Percentiles rank a stretch among this genome's conserved stretches.
These are phyloP conservation scores for Aurelia sp. DNA, from an alignment of 30 jellyfish, hydroid and myxozoan species.

Conservation along the genomic window DNA sequence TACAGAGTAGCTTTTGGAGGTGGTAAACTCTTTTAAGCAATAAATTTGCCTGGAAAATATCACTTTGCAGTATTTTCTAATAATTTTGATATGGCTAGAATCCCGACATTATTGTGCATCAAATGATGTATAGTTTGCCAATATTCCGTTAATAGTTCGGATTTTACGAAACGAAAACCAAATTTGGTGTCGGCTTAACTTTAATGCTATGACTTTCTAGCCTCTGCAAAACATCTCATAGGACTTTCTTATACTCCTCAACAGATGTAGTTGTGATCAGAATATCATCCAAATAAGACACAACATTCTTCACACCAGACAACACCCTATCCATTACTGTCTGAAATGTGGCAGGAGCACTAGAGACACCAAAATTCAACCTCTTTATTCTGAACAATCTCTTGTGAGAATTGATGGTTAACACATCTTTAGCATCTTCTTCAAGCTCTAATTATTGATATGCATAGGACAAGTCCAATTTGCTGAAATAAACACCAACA, in stretches of 20 bases:
- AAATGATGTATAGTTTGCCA: too few species aligned
- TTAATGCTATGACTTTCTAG: not conserved
- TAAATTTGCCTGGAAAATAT: too few species aligned
- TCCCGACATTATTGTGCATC: too few species aligned
- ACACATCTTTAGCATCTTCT: slow-evolving; percentile 9
- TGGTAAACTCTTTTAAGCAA: too few species aligned
- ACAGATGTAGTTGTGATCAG: slow-evolving; percentile 17
- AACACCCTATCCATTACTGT: slow-evolving; percentile 44
- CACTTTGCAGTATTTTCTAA: too few species aligned
- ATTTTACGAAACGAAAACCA: too few species aligned
- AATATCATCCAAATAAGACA: not conserved
- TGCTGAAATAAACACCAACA: slow-evolving; percentile 35
- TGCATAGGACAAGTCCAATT: slow-evolving; percentile 69
- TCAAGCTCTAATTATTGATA: too few species aligned
- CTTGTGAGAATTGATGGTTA: slow-evolving; percentile 69
- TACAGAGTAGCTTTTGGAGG: too few species aligned
- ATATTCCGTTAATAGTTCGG: too few species aligned
- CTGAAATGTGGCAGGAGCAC: slow-evolving; percentile 71
- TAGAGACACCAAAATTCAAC: slow-evolving; percentile 48
- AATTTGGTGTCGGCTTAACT: too few species aligned
- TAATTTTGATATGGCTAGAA: too few species aligned
- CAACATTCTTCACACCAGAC: slow-evolving; percentile 6
- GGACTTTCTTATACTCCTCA: slow-evolving; percentile 42
- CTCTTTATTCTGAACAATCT: slow-evolving; percentile 51
- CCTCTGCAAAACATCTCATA: slow-evolving; percentile 22